Evolutionary conservation across 2,888 invertebrate genomes (phyloP).

Genomic region (Thymelicus acteon): DNA sequence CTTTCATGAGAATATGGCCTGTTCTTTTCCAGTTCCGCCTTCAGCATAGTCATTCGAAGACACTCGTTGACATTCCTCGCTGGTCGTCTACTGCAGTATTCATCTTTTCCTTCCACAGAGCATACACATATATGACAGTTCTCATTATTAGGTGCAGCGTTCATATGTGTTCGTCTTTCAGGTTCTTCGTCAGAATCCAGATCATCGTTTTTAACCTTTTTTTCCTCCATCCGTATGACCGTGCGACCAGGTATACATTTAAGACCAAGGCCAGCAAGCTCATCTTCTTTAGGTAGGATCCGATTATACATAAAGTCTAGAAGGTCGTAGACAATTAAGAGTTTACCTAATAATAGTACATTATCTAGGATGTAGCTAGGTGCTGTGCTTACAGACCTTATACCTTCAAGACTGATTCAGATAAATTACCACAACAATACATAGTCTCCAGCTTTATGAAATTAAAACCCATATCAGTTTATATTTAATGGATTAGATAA

Average conservation of each 20-base stretch:
- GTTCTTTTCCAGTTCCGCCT: constrained; percentile 47
- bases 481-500: too few species aligned
- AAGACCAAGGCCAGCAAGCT: constrained; percentile 43
- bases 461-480: too few species aligned
- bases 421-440: too few species aligned
- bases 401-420: too few species aligned
- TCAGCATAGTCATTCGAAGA: constrained; percentile 52
- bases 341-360: too few species aligned
- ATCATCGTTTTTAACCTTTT: neutral
- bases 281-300: constrained; percentile 47
- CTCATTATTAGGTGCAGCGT: constrained; percentile 52
- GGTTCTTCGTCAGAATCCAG: constrained; percentile 16
- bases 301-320: constrained; percentile 65
- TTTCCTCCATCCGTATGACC: constrained; percentile 51
- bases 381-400: too few species aligned
- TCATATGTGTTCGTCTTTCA: constrained; percentile 57
- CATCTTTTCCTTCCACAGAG: constrained; percentile 61
- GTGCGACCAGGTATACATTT: constrained; percentile 73
- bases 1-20: constrained; percentile 58
- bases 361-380: too few species aligned
- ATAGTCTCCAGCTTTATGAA: too few species aligned
- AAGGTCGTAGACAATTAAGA: constrained; percentile 42
- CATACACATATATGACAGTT: constrained; percentile 68
- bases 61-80: constrained; percentile 72
- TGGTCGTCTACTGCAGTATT: constrained; percentile 65